phyloP scores from a whole-genome alignment of 2,113 vertebrate species.

The Pelecanoides urinatrix region DNA sequence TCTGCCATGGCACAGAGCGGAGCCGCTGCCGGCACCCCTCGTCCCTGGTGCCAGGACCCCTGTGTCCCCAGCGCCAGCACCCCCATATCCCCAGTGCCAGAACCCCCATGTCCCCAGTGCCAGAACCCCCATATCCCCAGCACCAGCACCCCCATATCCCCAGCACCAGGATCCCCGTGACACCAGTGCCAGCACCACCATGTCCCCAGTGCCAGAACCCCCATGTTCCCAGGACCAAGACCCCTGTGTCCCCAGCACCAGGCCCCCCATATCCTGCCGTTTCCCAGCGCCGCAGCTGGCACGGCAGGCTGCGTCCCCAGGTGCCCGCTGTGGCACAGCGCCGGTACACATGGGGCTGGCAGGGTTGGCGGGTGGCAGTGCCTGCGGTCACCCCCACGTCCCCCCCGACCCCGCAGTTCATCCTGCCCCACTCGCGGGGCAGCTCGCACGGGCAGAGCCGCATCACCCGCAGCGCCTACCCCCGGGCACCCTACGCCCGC shows the following conservation, averaged over 20 bases:
- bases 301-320: not conserved
- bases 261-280: accelerated
- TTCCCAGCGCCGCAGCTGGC: accelerated
- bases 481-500: constrained; percentile 70
- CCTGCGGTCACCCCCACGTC: not conserved
- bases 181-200: not conserved
- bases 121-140: not conserved
- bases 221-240: no score
- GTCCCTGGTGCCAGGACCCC: not conserved
- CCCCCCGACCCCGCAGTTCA: constrained; percentile 71
- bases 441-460: constrained; percentile 93
- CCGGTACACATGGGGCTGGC: accelerated
- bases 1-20: accelerated
- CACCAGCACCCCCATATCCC: accelerated
- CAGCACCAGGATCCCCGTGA: accelerated
- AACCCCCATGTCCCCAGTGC: accelerated
- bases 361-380: accelerated
- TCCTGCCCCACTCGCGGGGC: constrained; percentile 87
- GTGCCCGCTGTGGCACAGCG: accelerated
- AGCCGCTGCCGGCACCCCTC: not conserved
- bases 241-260: accelerated
- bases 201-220: no score
- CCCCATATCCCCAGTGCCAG: not conserved
- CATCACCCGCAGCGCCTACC: constrained; percentile 85
- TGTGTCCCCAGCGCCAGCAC: no score